Conservation (phyloP, 2,888 invertebrate genomes). For the Prosopocoilus inquinatus region DNA sequence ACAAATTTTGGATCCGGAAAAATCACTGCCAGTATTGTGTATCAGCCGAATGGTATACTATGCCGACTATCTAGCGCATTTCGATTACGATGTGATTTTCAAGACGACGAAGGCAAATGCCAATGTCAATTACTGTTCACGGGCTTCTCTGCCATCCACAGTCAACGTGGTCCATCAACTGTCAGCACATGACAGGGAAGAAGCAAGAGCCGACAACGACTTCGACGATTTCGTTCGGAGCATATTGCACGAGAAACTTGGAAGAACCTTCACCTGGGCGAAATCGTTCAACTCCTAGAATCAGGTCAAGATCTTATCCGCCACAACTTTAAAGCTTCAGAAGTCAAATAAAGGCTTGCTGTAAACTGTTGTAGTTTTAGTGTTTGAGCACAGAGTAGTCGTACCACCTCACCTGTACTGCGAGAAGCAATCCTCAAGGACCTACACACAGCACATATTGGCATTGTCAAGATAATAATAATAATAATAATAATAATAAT, state of each 20-base stretch:
- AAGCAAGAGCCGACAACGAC: no score
- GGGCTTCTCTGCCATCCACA: not conserved
- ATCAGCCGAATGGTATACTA: not conserved
- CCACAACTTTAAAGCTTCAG: not conserved
- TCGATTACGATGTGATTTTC: not conserved
- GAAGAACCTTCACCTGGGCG: no score
- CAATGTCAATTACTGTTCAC: not conserved
- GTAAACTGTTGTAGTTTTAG: not conserved
- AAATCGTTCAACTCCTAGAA: no score
- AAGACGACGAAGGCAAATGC: not conserved
- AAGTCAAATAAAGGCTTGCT: not conserved
- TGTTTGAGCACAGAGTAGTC: not conserved
- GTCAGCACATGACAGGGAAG: no score
- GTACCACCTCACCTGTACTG: no score
- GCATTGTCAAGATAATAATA: no score
- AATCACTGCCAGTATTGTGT: not conserved
- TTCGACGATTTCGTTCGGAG: no score
- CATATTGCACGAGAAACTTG: not conserved
- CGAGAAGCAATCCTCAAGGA: no score
- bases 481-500: no score
- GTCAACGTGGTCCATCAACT: not conserved
- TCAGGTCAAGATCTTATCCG: not conserved
- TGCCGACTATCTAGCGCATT: not conserved
- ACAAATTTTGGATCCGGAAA: not conserved
- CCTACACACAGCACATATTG: no score